These are phyloP conservation scores for Melanostoma scalare DNA, from an alignment of 2,888 invertebrate species.

Conservation along the genomic window DNA sequence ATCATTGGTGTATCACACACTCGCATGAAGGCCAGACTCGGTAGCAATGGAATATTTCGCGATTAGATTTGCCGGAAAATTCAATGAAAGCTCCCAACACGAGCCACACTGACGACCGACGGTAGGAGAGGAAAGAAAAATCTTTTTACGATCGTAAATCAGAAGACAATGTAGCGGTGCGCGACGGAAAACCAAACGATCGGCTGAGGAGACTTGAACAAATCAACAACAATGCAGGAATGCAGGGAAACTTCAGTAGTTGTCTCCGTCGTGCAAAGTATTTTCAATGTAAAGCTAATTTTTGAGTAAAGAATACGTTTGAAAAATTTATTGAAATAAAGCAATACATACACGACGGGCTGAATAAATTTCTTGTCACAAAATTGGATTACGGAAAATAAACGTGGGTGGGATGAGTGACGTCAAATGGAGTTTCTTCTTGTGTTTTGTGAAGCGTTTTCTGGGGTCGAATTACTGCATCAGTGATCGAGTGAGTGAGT, in stretches of 20 bases:
- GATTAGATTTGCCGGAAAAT: conserved; percentile 68
- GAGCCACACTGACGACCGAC: conserved; percentile 18
- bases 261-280: conserved; percentile 27
- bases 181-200: conserved; percentile 16
- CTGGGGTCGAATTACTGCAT: too few relatives aligned
- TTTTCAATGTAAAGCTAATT: conserved; percentile 35
- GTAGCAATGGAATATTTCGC: conserved; percentile 45
- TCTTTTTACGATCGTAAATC: conserved; percentile 48
- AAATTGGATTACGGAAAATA: too few relatives aligned
- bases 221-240: conserved; percentile 53
- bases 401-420: too few relatives aligned
- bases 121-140: conserved; percentile 3
- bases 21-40: conserved; percentile 25
- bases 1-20: conserved; percentile 11
- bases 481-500: too few relatives aligned
- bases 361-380: too few relatives aligned
- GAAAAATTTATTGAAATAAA: too few relatives aligned
- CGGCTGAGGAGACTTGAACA: background rate
- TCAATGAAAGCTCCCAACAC: conserved; percentile 56
- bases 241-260: conserved; percentile 51
- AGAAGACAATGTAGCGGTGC: conserved; percentile 46
- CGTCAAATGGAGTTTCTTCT: too few relatives aligned
- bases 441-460: too few relatives aligned
- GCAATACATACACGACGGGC: too few relatives aligned
- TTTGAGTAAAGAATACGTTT: too few relatives aligned